phyloP scores from a whole-genome alignment of 1,140 invertebrate species.

The Pteromalus puparum region DNA sequence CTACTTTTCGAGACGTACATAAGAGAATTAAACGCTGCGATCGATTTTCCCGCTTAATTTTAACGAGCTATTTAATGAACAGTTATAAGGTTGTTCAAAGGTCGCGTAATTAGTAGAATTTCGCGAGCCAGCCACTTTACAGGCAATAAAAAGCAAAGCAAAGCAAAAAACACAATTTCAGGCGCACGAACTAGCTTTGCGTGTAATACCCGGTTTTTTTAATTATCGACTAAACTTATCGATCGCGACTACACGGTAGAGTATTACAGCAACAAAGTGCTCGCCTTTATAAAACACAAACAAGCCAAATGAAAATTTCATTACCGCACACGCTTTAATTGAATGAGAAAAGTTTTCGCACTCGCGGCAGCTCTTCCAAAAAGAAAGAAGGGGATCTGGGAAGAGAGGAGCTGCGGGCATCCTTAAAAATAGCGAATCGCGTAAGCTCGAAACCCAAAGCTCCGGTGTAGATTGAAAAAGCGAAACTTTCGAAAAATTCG shows the following conservation, averaged over 20 bases:
- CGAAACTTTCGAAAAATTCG: slow-evolving; percentile 26
- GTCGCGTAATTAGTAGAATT: background rate
- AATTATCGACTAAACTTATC: background rate
- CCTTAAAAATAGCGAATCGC: background rate
- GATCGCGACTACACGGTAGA: background rate
- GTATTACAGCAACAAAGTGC: background rate
- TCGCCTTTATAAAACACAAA: background rate
- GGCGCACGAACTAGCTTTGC: background rate
- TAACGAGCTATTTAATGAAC: background rate
- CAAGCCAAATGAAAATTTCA: background rate
- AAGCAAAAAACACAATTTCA: background rate
- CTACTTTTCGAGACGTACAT: background rate
- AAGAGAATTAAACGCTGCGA: background rate
- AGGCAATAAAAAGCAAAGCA: background rate
- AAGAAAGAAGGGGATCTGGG: background rate
- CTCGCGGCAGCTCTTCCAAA: background rate
- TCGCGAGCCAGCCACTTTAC: background rate
- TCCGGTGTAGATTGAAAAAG: slow-evolving; percentile 2
- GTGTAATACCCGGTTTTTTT: background rate
- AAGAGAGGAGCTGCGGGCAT: background rate
- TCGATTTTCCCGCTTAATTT: background rate
- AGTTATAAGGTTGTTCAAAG: background rate
- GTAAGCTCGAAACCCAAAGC: background rate
- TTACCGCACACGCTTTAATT: background rate
- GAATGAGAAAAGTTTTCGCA: background rate